These are phyloP conservation scores for Hipparchia sbordonii DNA, from an alignment of 2,888 invertebrate genomes.

Conservation along the genomic window DNA sequence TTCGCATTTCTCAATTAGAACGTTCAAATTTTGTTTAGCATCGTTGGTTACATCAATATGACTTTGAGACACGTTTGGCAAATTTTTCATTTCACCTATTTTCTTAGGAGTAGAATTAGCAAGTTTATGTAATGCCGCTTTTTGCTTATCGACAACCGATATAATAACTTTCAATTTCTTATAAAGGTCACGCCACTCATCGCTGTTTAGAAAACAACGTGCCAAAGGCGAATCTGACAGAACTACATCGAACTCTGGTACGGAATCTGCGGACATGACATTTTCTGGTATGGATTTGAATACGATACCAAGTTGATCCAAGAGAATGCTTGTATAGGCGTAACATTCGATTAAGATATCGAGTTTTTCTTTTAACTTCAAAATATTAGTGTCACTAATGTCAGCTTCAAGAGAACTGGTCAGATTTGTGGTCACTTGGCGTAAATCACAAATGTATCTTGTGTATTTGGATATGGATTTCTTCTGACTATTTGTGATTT, in stretches of 20 bases:
- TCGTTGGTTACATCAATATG: slow-evolving; percentile 64
- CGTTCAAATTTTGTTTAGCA: slow-evolving; percentile 56
- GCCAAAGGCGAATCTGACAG: slow-evolving; percentile 66
- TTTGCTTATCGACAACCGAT: slow-evolving; percentile 64
- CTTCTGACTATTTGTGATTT: slow-evolving; percentile 86
- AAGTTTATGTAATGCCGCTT: slow-evolving; percentile 62
- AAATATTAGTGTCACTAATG: slow-evolving; percentile 54
- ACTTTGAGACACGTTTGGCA: slow-evolving; percentile 58
- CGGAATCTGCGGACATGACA: slow-evolving; percentile 48
- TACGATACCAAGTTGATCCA: slow-evolving; percentile 87
- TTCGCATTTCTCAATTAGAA: slow-evolving; percentile 53
- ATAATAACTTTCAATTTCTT: slow-evolving; percentile 62
- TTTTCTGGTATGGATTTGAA: slow-evolving; percentile 80
- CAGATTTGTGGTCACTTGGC: slow-evolving; percentile 72
- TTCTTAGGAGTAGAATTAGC: slow-evolving; percentile 57
- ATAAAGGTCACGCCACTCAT: slow-evolving; percentile 65
- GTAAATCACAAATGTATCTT: slow-evolving; percentile 81
- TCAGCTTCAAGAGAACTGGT: slow-evolving; percentile 64
- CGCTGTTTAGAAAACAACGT: slow-evolving; percentile 66
- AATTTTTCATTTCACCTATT: slow-evolving; percentile 49
- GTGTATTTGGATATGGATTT: slow-evolving; percentile 82
- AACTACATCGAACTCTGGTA: slow-evolving; percentile 66
- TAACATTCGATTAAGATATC: slow-evolving; percentile 74
- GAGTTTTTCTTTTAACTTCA: slow-evolving; percentile 61
- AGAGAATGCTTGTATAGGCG: slow-evolving; percentile 76